These are phyloP conservation scores for Artibeus lituratus DNA, from an alignment of 2,797 vertebrate species.

Conservation along the genomic window DNA sequence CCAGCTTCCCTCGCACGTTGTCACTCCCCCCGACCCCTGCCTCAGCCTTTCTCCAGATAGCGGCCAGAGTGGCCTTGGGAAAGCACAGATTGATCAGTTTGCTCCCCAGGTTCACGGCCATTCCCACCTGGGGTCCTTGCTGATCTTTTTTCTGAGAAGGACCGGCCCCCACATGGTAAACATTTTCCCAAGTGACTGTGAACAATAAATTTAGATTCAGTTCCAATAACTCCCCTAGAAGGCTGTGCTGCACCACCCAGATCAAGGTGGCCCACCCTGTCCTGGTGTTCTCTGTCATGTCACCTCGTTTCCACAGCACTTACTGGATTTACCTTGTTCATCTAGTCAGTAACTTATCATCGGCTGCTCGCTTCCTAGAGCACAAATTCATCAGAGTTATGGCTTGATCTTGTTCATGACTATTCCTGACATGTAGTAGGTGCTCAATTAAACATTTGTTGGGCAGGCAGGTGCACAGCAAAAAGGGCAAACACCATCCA, in stretches of 20 bases:
- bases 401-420: background rate
- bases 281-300: fast-evolving
- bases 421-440: background rate
- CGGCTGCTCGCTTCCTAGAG: background rate
- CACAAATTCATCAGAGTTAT: background rate
- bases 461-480: too few species aligned
- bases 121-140: background rate
- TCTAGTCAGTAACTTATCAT: background rate
- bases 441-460: background rate
- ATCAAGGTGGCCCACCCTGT: fast-evolving
- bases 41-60: background rate
- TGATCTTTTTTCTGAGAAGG: background rate
- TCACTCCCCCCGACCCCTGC: background rate
- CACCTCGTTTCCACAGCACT: too few species aligned
- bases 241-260: fast-evolving
- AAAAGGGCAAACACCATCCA: background rate
- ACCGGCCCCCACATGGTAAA: too few species aligned
- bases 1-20: too few species aligned
- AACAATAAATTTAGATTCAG: background rate
- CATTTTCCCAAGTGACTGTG: background rate
- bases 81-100: background rate
- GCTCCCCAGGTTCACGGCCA: background rate
- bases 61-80: background rate
- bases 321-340: fast-evolving
- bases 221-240: background rate